These are phyloP conservation scores for Papilio machaon DNA, from an alignment of 1,140 invertebrate genomes.

Conservation along the genomic window DNA sequence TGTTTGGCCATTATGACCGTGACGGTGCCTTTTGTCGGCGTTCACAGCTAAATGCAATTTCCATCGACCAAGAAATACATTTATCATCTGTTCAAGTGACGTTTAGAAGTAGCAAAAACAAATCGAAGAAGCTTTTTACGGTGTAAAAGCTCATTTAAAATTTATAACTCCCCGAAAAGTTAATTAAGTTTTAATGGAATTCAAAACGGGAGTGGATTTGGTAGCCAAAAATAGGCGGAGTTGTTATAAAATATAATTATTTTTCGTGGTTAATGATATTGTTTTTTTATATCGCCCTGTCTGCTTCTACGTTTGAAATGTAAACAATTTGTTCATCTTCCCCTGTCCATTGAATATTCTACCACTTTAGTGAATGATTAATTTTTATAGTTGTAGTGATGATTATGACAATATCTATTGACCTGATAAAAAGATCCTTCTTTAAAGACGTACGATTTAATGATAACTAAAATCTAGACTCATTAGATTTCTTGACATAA, in stretches of 20 bases:
- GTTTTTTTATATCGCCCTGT: conserved; percentile 58
- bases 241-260: conserved; percentile 79
- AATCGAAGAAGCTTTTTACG: conserved; percentile 70
- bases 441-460: neutral
- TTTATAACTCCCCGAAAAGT: conserved; percentile 76
- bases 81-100: conserved; percentile 78
- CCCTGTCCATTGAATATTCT: conserved; percentile 40
- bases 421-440: neutral
- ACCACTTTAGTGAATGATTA: conserved; percentile 20
- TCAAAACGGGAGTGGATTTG: conserved; percentile 76
- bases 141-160: conserved; percentile 71
- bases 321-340: conserved; percentile 65
- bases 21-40: conserved; percentile 67
- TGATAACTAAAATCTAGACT: neutral
- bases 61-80: conserved; percentile 68
- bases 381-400: conserved; percentile 33
- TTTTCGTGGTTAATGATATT: conserved; percentile 70
- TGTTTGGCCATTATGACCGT: conserved; percentile 47
- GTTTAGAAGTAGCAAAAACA: conserved; percentile 79
- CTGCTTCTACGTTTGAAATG: conserved; percentile 61
- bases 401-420: neutral
- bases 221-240: conserved; percentile 81
- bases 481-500: too few relatives aligned
- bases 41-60: conserved; percentile 64
- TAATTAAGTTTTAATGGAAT: conserved; percentile 82